Evolutionary conservation across 2,113 vertebrate species (phyloP).

Genomic region (Sardina pilchardus): DNA sequence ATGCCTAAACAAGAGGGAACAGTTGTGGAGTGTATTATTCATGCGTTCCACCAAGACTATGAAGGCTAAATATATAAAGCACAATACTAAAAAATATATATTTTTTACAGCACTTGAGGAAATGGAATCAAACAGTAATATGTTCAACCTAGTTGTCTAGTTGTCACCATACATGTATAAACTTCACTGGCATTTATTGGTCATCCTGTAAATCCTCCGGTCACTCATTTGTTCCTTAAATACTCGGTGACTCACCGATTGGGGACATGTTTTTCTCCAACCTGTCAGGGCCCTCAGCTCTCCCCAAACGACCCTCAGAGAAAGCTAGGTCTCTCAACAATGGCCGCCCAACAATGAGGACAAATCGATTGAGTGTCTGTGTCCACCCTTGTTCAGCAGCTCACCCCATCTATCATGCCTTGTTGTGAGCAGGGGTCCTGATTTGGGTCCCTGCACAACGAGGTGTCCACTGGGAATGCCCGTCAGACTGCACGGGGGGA

Average conservation of each 20-base stretch:
- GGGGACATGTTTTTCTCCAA: constrained; percentile 32
- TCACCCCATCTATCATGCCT: constrained; percentile 72
- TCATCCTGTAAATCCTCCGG: not conserved
- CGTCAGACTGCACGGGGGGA: constrained; percentile 61
- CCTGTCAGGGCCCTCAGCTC: constrained; percentile 54
- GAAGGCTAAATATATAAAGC: not conserved
- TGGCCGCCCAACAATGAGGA: constrained; percentile 66
- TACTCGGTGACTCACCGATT: constrained; percentile 41
- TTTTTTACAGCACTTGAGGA: not conserved
- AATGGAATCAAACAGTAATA: not conserved
- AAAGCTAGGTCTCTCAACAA: constrained; percentile 53
- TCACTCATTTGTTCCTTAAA: not conserved
- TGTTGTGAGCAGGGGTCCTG: constrained; percentile 53
- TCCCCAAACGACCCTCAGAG: constrained; percentile 56
- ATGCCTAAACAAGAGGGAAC: not conserved
- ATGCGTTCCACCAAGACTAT: not conserved
- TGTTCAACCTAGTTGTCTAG: not conserved
- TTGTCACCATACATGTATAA: not conserved
- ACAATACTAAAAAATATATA: not conserved
- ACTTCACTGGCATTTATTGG: not conserved
- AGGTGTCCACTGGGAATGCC: constrained; percentile 68
- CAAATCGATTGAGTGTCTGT: constrained; percentile 69
- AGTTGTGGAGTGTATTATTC: not conserved
- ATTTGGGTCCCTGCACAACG: constrained; percentile 31
- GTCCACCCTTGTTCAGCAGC: constrained; percentile 69